Percentiles rank a stretch among this genome's conserved stretches.
These are phyloP conservation scores for Carduelis carduelis DNA, from an alignment of 2,797 vertebrate genomes.

Conservation along the genomic window DNA sequence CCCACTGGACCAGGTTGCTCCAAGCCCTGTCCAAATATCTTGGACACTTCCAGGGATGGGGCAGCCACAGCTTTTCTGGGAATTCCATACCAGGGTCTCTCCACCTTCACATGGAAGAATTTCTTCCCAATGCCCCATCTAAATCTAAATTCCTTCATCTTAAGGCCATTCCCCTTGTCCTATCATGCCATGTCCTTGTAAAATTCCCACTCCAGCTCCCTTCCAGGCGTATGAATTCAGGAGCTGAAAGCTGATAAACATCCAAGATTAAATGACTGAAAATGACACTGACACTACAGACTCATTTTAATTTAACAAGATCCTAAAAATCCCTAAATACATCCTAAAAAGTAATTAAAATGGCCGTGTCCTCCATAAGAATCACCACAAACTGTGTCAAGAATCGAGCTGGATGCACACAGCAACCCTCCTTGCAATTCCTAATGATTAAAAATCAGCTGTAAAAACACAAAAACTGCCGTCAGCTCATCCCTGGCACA, in stretches of 20 bases:
- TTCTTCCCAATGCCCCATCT: background rate
- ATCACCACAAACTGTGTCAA: background rate
- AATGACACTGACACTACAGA: background rate
- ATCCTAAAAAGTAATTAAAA: background rate
- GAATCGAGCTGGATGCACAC: background rate
- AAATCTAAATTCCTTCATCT: background rate
- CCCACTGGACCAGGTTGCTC: accelerated
- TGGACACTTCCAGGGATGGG: background rate
- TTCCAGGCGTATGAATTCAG: background rate
- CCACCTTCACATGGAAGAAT: background rate
- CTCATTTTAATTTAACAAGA: background rate
- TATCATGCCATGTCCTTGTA: background rate
- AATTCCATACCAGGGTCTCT: background rate
- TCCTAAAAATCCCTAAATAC: background rate
- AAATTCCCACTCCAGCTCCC: background rate
- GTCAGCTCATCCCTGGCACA: background rate
- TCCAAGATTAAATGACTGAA: background rate
- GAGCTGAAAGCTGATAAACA: background rate
- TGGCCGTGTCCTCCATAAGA: accelerated
- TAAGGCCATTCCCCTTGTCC: background rate
- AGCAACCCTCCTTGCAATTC: background rate
- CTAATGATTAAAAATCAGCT: background rate
- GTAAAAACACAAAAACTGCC: background rate
- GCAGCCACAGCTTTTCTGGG: background rate
- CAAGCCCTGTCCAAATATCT: background rate